phyloP scores from a whole-genome alignment of 2,113 vertebrate genomes.

The Neomonachus schauinslandi region DNA sequence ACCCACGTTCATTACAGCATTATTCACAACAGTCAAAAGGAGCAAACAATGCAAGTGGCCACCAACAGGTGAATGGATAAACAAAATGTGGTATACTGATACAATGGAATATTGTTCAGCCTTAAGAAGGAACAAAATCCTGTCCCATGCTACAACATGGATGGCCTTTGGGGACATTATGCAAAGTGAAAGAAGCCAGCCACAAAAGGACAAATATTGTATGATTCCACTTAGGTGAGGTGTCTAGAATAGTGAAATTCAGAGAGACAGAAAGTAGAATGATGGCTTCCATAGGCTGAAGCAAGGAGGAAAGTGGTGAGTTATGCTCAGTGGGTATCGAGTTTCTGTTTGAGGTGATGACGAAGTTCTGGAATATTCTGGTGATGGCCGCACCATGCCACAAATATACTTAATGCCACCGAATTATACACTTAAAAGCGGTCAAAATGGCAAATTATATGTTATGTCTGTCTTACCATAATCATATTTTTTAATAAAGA shows the following conservation, averaged over 20 bases:
- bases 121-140: neutral
- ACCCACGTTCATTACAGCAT: neutral
- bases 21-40: neutral
- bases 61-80: neutral
- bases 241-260: neutral
- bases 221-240: neutral
- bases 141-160: neutral
- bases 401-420: neutral
- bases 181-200: neutral
- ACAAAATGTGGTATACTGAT: neutral
- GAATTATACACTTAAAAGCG: no score
- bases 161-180: neutral
- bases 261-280: neutral
- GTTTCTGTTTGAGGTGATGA: neutral
- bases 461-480: neutral
- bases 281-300: accelerated
- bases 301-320: neutral
- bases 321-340: accelerated
- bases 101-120: neutral
- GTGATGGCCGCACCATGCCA: neutral
- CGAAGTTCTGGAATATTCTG: no score
- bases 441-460: neutral
- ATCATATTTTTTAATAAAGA: neutral
- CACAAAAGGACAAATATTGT: neutral
- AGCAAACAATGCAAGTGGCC: neutral